Evolutionary conservation across 2,797 vertebrate genomes (phyloP).

Genomic region (Graptemys geographica): DNA sequence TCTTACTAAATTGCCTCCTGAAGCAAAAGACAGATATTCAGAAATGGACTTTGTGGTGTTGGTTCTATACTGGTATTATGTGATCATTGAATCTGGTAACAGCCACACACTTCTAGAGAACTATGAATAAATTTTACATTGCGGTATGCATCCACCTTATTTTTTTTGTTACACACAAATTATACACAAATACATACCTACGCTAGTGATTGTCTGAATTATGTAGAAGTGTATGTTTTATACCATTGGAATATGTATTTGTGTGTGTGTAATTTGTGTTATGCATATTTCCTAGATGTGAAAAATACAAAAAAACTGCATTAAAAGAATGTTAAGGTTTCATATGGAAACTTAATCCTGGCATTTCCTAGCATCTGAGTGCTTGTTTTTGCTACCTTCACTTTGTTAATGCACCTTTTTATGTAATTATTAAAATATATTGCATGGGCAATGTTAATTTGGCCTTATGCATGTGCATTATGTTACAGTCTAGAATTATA

Average conservation of each 20-base stretch:
- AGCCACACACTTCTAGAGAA: not conserved
- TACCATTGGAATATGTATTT: not conserved
- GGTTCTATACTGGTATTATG: not conserved
- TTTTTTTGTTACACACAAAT: not conserved
- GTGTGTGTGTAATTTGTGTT: not conserved
- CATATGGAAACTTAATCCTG: not conserved
- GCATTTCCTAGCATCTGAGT: not conserved
- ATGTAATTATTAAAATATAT: not conserved
- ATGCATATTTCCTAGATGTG: not conserved
- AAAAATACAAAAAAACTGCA: not conserved
- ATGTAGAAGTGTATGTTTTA: not conserved
- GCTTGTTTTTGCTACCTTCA: not conserved
- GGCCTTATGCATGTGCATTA: slow-evolving; percentile 1
- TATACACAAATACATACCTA: not conserved
- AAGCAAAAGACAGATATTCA: slow-evolving; percentile 1
- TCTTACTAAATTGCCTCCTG: not conserved
- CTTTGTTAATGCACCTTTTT: not conserved
- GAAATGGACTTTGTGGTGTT: not conserved
- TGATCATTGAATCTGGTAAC: not conserved
- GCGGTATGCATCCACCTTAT: not conserved
- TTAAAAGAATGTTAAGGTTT: not conserved
- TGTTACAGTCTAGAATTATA: not conserved
- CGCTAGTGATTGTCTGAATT: slow-evolving; percentile 21
- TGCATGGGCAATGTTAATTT: not conserved
- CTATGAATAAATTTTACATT: not conserved